Evolutionary conservation across 2,888 invertebrate genomes (phyloP).

Genomic region (Peribatodes rhomboidaria): DNA sequence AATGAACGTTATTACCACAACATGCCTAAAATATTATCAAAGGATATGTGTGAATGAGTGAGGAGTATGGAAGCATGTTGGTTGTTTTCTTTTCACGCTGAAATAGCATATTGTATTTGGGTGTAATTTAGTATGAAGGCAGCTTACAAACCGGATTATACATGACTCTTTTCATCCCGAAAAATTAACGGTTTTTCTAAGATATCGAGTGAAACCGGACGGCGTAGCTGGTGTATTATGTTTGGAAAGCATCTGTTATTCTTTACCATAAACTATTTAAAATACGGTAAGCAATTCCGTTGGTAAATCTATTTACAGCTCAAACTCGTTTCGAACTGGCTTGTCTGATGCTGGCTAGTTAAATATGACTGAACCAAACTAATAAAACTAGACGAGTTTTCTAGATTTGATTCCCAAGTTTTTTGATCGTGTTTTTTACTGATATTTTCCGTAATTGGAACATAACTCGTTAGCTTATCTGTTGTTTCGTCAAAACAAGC

Average conservation of each 20-base stretch:
- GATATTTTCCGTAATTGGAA: not conserved
- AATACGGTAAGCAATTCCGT: slow-evolving; percentile 12
- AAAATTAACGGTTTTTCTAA: no score
- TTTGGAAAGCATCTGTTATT: slow-evolving; percentile 4
- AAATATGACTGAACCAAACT: not conserved
- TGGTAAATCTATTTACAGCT: slow-evolving; percentile 13
- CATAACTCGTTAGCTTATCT: not conserved
- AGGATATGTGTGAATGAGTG: no score
- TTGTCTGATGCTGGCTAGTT: slow-evolving; percentile 3
- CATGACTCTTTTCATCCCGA: no score
- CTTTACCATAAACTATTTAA: slow-evolving; percentile 8
- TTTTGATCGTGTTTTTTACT: not conserved
- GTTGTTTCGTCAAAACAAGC: not conserved
- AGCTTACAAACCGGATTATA: no score
- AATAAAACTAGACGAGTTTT: slow-evolving; percentile 2
- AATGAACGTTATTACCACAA: not conserved
- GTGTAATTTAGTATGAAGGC: no score
- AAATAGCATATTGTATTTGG: no score
- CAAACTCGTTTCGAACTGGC: slow-evolving; percentile 16
- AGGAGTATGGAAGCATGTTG: no score
- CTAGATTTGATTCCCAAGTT: not conserved
- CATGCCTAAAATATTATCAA: no score
- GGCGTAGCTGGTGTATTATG: no score
- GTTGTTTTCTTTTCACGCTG: no score
- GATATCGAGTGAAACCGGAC: no score